Conservation (phyloP, 2,888 invertebrate genomes). For the Meiosimyza decipiens region DNA sequence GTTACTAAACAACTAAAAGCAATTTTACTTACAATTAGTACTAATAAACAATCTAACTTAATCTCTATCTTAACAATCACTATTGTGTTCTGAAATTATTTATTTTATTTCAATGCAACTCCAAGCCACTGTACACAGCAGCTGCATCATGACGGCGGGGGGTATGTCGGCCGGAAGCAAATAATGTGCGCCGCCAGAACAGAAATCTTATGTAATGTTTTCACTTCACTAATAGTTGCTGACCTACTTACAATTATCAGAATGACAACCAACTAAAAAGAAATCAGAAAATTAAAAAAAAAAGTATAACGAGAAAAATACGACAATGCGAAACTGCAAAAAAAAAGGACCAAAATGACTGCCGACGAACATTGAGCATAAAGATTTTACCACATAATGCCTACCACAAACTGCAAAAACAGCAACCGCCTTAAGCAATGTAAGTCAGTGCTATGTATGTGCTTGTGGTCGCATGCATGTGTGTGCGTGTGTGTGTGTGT, state of each 20-base stretch:
- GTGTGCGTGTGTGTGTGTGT: not conserved
- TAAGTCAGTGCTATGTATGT: too few relatives aligned
- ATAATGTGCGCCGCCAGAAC: not conserved
- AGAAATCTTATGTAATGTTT: not conserved
- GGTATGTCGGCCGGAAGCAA: too few relatives aligned
- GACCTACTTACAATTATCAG: constrained; percentile 8
- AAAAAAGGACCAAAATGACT: not conserved
- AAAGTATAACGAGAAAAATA: not conserved
- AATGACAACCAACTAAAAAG: not conserved
- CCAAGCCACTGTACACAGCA: too few relatives aligned
- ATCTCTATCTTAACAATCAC: too few relatives aligned
- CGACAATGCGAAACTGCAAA: not conserved
- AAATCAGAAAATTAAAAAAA: not conserved
- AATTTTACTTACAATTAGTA: too few relatives aligned
- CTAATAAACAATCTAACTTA: too few relatives aligned
- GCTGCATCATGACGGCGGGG: too few relatives aligned
- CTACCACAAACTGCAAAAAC: constrained; percentile 11
- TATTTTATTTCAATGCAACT: too few relatives aligned
- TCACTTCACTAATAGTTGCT: constrained; percentile 5
- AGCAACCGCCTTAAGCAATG: not conserved
- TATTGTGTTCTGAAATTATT: too few relatives aligned
- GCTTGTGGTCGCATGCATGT: not conserved
- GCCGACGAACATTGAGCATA: not conserved
- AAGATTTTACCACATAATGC: constrained; percentile 10
- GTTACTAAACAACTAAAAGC: too few relatives aligned